Evolutionary conservation across 2,113 vertebrate species (phyloP).

Genomic region (Laterallus jamaicensis): DNA sequence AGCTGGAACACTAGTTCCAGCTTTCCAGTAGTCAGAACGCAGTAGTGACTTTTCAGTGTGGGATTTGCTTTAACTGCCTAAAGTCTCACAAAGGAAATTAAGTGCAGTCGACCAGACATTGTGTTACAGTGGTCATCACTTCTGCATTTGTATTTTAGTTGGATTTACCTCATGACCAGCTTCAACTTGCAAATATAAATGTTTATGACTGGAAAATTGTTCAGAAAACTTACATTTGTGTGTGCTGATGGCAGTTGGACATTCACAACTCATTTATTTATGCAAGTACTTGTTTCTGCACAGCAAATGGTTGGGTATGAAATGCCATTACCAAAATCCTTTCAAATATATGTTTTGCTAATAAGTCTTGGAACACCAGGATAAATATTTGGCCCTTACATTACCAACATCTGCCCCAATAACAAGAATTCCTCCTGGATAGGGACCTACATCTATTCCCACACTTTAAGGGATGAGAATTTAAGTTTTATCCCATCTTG

Average conservation of each 20-base stretch:
- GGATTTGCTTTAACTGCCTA: not conserved
- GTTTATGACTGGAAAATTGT: not conserved
- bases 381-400: not conserved
- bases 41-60: not conserved
- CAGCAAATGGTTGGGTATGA: not conserved
- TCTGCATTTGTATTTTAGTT: not conserved
- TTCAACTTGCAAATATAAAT: not conserved
- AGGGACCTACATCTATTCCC: not conserved
- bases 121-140: not conserved
- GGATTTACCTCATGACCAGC: not conserved
- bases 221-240: not conserved
- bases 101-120: not conserved
- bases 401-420: not conserved
- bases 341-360: not conserved
- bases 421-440: not conserved
- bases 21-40: not conserved
- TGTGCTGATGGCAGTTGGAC: not conserved
- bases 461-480: not conserved
- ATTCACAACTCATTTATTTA: not conserved
- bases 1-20: not conserved
- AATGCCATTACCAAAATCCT: not conserved
- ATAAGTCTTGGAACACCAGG: no score
- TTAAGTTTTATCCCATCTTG: not conserved
- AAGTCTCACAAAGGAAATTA: slow-evolving; percentile 26
- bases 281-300: not conserved